Evolutionary conservation across 2,113 vertebrate genomes (phyloP).

Genomic region (Callocephalon fimbriatum): DNA sequence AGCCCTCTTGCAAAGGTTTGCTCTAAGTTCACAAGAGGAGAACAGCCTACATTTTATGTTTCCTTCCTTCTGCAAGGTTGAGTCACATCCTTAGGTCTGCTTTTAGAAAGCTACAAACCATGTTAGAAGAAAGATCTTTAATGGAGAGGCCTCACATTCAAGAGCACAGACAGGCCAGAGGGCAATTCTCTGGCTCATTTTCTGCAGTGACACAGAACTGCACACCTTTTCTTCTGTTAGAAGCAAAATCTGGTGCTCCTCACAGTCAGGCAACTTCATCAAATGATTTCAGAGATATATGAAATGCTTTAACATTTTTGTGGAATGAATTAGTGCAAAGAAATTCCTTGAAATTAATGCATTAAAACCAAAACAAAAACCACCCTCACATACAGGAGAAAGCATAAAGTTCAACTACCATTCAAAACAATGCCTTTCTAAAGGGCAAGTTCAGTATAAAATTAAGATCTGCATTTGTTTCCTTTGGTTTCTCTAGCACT

Average conservation of each 20-base stretch:
- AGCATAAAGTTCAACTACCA: not conserved
- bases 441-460: not conserved
- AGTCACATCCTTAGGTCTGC: constrained; percentile 64
- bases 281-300: not conserved
- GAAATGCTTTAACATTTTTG: not conserved
- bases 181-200: not conserved
- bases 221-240: not conserved
- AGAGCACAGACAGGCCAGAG: not conserved
- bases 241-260: not conserved
- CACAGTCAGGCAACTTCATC: not conserved
- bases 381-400: not conserved
- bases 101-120: constrained; percentile 43
- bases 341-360: not conserved
- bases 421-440: not conserved
- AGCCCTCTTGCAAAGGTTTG: not conserved
- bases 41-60: constrained; percentile 41
- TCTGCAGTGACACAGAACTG: not conserved
- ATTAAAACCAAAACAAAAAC: not conserved
- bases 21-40: not conserved
- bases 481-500: not conserved
- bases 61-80: constrained; percentile 71
- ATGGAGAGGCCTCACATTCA: not conserved
- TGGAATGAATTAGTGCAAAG: not conserved
- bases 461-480: not conserved
- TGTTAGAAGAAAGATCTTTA: not conserved